A percentile compares a stretch with the other conserved stretches of the same genome.
These are phyloP conservation scores for Greenwoodochromis staneri DNA, from an alignment of 2,113 vertebrate species.

Conservation along the genomic window DNA sequence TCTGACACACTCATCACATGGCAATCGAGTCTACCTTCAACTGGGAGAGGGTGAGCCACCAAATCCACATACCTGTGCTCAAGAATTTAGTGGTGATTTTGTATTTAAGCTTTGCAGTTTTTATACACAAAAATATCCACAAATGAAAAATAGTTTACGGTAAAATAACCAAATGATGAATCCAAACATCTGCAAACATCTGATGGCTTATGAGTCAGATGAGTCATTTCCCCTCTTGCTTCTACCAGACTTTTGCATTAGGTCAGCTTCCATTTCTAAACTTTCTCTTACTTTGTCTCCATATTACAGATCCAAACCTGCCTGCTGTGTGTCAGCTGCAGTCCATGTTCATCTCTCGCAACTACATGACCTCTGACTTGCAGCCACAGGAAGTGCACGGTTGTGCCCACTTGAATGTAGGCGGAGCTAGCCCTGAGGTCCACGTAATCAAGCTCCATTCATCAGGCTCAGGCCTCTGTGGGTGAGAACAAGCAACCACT, in stretches of 20 bases:
- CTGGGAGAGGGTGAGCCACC: slow-evolving; percentile 68
- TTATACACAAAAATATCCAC: not conserved
- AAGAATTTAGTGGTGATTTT: not conserved
- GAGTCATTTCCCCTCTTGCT: not conserved
- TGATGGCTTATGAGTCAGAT: not conserved
- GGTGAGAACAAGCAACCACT: slow-evolving; percentile 38
- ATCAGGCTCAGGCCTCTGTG: slow-evolving; percentile 57
- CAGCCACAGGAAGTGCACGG: slow-evolving; percentile 64
- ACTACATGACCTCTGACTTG: slow-evolving; percentile 69
- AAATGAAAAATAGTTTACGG: not conserved
- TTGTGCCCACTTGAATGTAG: slow-evolving; percentile 9
- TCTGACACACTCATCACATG: slow-evolving; percentile 52
- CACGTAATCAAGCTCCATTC: slow-evolving; percentile 71
- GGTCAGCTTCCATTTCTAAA: not conserved
- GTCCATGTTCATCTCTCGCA: slow-evolving; percentile 65
- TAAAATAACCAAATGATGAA: not conserved
- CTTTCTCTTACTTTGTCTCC: not conserved
- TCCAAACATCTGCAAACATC: not conserved
- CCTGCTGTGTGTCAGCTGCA: slow-evolving; percentile 62
- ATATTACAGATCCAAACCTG: slow-evolving; percentile 54
- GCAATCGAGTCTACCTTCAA: slow-evolving; percentile 61
- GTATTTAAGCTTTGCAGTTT: not conserved
- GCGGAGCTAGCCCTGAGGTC: slow-evolving; percentile 43
- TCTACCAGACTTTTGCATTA: not conserved
- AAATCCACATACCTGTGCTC: not conserved